Percentiles rank a stretch among this genome's conserved stretches.
phyloP scores from a whole-genome alignment of 2,888 invertebrate species.

The Liposcelis brunnea region DNA sequence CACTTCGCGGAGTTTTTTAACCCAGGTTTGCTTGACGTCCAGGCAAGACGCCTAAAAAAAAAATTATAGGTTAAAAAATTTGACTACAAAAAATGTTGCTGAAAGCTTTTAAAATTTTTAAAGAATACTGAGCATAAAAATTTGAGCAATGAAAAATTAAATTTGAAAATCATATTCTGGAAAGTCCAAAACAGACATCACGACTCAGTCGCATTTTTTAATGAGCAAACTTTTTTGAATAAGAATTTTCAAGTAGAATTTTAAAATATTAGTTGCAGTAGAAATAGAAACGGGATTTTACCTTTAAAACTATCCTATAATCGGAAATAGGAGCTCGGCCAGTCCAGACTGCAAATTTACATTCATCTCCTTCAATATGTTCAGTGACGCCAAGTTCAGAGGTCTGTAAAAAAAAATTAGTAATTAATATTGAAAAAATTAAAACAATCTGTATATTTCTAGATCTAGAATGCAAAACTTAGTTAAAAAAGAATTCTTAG shows the following conservation, averaged over 20 bases:
- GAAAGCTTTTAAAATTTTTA: no score
- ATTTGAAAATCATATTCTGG: no score
- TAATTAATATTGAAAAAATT: constrained; percentile 18
- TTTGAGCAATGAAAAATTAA: no score
- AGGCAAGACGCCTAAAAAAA: constrained; percentile 56
- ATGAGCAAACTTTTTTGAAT: no score
- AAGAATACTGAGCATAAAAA: no score
- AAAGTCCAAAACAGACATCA: no score
- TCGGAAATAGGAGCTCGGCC: constrained; percentile 88
- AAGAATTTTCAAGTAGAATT: background rate
- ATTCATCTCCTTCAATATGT: constrained; percentile 96
- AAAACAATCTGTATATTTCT: no score
- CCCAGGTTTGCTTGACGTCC: constrained; percentile 91
- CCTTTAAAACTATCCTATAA: constrained; percentile 69
- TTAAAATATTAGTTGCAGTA: constrained; percentile 7
- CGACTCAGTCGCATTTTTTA: no score
- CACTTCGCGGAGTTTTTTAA: constrained; percentile 83
- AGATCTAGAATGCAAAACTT: no score
- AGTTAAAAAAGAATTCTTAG: no score
- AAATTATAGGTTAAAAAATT: constrained; percentile 1
- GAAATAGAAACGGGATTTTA: constrained; percentile 17
- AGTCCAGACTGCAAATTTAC: constrained; percentile 97
- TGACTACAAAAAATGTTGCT: no score
- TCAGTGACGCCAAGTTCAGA: constrained; percentile 95
- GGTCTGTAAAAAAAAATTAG: constrained; percentile 37